These are phyloP conservation scores for Paralvinella palmiformis DNA, from an alignment of 1,140 invertebrate species.

Conservation along the genomic window DNA sequence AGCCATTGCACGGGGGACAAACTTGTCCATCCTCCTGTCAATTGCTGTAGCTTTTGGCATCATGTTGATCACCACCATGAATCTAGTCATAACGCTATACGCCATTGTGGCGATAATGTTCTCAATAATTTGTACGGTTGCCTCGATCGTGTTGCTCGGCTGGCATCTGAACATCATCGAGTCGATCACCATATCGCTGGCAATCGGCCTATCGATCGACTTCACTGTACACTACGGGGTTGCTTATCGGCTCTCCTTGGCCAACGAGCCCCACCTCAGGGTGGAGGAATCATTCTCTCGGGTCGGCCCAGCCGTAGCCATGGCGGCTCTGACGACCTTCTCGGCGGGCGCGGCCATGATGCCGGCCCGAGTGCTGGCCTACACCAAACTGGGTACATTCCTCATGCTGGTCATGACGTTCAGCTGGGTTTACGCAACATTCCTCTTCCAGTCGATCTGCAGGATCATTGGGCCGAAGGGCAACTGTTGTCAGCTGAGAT, in stretches of 20 bases:
- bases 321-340: slow-evolving; percentile 87
- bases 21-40: slow-evolving; percentile 72
- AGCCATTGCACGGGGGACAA: slow-evolving; percentile 73
- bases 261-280: slow-evolving; percentile 41
- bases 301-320: slow-evolving; percentile 80
- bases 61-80: slow-evolving; percentile 76
- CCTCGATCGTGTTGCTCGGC: slow-evolving; percentile 72
- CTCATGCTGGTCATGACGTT: slow-evolving; percentile 79
- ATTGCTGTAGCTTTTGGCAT: slow-evolving; percentile 72
- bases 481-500: background rate
- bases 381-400: slow-evolving; percentile 91
- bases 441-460: slow-evolving; percentile 83
- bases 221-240: slow-evolving; percentile 92
- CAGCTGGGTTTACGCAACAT: slow-evolving; percentile 90
- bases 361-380: slow-evolving; percentile 79
- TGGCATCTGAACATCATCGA: slow-evolving; percentile 96
- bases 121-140: slow-evolving; percentile 80
- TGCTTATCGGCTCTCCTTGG: slow-evolving; percentile 62
- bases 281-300: slow-evolving; percentile 59
- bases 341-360: slow-evolving; percentile 85
- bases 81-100: slow-evolving; percentile 74
- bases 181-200: slow-evolving; percentile 86
- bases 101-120: slow-evolving; percentile 78
- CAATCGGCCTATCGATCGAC: slow-evolving; percentile 92
- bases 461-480: slow-evolving; percentile 53